phyloP scores from a whole-genome alignment of 2,888 invertebrate species.

The Galerucella pusilla region DNA sequence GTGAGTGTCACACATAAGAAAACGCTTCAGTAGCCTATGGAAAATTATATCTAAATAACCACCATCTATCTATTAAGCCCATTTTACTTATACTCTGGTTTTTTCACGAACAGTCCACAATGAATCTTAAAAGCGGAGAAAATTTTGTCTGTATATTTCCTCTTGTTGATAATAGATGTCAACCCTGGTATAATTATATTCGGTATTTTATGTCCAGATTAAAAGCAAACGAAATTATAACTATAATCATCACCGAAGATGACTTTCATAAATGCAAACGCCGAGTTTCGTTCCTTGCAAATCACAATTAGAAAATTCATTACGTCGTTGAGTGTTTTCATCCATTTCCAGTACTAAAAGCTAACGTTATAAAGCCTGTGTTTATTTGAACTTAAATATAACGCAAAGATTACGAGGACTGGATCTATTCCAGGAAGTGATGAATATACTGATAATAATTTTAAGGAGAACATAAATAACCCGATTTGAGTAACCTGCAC shows the following conservation, averaged over 20 bases:
- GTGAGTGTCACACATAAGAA: too few relatives aligned
- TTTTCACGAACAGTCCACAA: too few relatives aligned
- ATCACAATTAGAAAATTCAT: constrained; percentile 26
- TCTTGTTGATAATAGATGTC: too few relatives aligned
- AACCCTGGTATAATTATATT: too few relatives aligned
- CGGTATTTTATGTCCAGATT: background rate
- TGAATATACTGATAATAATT: constrained; percentile 29
- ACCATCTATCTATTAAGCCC: too few relatives aligned
- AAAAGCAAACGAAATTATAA: constrained; percentile 4
- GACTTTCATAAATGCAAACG: constrained; percentile 19
- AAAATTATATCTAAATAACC: too few relatives aligned
- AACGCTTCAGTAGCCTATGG: too few relatives aligned
- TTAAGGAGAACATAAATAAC: constrained; percentile 32
- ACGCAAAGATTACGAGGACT: constrained; percentile 42
- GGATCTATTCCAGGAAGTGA: constrained; percentile 45
- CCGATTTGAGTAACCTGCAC: background rate
- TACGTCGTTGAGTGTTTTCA: constrained; percentile 17
- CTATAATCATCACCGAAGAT: constrained; percentile 3
- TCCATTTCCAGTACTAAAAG: constrained; percentile 16
- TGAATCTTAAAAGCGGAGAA: too few relatives aligned
- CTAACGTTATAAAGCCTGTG: background rate
- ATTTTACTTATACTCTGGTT: too few relatives aligned
- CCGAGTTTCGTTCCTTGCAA: constrained; percentile 17
- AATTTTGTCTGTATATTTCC: too few relatives aligned
- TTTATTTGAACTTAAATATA: constrained; percentile 26